phyloP scores from a whole-genome alignment of 2,113 vertebrate species.

The Ameiurus melas region DNA sequence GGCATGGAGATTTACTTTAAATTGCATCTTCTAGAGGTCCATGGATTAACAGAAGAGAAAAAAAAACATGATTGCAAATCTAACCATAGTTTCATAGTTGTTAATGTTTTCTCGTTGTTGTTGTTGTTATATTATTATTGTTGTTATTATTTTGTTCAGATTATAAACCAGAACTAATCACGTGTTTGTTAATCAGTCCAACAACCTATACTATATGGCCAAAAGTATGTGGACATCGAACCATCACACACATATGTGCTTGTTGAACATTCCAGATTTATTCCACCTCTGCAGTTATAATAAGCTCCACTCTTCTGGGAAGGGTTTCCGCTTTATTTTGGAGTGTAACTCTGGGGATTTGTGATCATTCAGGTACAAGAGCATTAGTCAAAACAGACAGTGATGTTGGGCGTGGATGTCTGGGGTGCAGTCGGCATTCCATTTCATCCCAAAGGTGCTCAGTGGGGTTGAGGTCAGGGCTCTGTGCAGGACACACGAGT shows the following conservation, averaged over 20 bases:
- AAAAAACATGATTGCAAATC: neutral
- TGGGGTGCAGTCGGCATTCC: neutral
- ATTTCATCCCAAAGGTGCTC: neutral
- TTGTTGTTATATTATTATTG: too few species aligned
- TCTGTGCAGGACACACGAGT: neutral
- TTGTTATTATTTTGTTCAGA: too few species aligned
- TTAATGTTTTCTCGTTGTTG: neutral
- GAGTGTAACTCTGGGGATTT: neutral
- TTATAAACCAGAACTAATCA: too few species aligned
- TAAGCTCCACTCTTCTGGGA: too few species aligned
- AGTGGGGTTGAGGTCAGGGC: neutral
- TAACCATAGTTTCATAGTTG: neutral
- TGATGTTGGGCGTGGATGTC: neutral
- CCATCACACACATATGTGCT: too few species aligned
- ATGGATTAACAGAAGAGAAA: too few species aligned
- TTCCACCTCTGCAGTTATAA: too few species aligned
- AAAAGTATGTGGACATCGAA: too few species aligned
- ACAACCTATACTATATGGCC: too few species aligned
- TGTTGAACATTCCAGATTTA: too few species aligned
- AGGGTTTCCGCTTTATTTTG: neutral
- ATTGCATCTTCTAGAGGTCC: neutral
- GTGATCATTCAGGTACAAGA: neutral
- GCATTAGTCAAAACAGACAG: neutral
- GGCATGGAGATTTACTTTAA: neutral
- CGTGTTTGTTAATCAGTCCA: too few species aligned